phyloP scores from a whole-genome alignment of 37 sponge, comb jelly and placozoan species.

The Chondrosia reniformis region DNA sequence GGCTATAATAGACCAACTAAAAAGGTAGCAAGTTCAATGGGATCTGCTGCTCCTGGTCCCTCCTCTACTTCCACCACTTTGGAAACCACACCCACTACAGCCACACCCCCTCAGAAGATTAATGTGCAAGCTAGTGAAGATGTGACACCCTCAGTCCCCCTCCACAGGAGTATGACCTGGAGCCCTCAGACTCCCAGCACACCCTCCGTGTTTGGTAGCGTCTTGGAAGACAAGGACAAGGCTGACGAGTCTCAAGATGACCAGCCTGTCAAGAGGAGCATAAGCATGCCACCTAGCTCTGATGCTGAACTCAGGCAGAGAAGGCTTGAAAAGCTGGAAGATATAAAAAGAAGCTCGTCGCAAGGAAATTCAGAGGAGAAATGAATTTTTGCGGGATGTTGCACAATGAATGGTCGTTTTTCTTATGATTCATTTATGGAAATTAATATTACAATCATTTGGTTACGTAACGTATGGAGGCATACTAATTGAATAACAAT shows the following conservation, averaged over 20 bases:
- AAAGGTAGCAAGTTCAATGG: no score
- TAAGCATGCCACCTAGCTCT: neutral
- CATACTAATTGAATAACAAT: no score
- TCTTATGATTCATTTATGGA: no score
- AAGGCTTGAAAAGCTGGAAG: slow-evolving; percentile 2
- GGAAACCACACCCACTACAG: neutral
- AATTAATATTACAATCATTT: no score
- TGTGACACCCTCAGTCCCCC: neutral
- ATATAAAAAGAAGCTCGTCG: neutral
- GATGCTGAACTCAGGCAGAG: slow-evolving; percentile 16
- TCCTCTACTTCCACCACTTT: neutral
- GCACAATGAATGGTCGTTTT: no score
- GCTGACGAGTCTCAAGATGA: neutral
- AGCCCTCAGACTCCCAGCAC: neutral
- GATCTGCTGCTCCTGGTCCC: neutral
- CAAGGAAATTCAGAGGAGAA: no score
- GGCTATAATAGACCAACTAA: neutral
- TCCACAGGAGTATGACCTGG: neutral
- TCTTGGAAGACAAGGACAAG: neutral
- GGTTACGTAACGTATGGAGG: no score
- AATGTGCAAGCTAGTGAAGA: neutral
- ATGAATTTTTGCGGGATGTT: no score
- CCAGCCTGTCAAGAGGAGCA: neutral
- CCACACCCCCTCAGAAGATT: neutral
- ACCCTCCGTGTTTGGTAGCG: neutral